These are phyloP conservation scores for Ecliptopera silaceata DNA, from an alignment of 2,888 invertebrate species.

Conservation along the genomic window DNA sequence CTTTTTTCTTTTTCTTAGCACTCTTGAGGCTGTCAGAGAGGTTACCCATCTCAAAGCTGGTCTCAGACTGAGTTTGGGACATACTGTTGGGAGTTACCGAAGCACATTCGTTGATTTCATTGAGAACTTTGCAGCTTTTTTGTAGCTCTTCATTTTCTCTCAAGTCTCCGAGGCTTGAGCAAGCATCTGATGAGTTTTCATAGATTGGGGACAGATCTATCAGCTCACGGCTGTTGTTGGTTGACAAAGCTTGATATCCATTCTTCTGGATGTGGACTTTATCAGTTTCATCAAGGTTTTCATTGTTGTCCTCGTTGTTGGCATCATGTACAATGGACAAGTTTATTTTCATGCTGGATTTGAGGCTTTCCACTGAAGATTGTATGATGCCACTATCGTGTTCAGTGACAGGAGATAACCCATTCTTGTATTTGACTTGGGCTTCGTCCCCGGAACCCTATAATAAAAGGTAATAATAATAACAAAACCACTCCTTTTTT, in stretches of 20 bases:
- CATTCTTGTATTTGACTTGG: conserved; percentile 70
- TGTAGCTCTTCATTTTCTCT: conserved; percentile 69
- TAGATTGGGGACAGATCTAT: conserved; percentile 78
- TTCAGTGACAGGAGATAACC: conserved; percentile 74
- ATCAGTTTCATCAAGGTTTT: conserved; percentile 47
- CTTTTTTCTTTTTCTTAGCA: conserved; percentile 83
- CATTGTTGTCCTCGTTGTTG: conserved; percentile 75
- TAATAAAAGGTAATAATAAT: conserved; percentile 28
- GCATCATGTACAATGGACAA: conserved; percentile 77
- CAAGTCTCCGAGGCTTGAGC: conserved; percentile 76
- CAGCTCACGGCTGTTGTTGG: conserved; percentile 69
- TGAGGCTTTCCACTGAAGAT: conserved; percentile 74
- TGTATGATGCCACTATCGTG: conserved; percentile 74
- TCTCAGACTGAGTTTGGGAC: conserved; percentile 78
- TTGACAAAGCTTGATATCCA: conserved; percentile 69
- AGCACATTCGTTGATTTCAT: conserved; percentile 68
- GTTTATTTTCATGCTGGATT: conserved; percentile 77
- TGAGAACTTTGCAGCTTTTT: conserved; percentile 62
- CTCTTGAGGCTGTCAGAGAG: conserved; percentile 74
- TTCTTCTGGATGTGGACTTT: conserved; percentile 59
- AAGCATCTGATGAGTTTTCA: conserved; percentile 79
- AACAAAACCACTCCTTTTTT: not conserved
- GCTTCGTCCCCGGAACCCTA: conserved; percentile 72
- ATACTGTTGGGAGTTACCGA: conserved; percentile 72
- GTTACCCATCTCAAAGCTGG: conserved; percentile 75